Conservation (phyloP, 2,113 vertebrate species). For the Menidia beryllina region DNA sequence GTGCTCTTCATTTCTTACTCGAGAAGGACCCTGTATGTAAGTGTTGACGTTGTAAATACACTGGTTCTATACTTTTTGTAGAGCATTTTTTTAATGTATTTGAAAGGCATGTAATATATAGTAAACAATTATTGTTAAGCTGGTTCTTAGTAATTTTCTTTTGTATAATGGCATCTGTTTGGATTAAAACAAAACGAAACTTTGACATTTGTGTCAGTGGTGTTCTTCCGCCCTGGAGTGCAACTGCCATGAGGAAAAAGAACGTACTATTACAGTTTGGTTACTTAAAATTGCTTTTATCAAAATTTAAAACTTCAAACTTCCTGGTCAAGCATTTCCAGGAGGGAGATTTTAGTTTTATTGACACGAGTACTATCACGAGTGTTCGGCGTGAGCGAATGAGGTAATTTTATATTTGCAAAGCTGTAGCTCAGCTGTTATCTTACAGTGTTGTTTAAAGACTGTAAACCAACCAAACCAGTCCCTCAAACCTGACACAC, state of each 20-base stretch:
- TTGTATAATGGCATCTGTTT: constrained; percentile 87
- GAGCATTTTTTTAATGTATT: constrained; percentile 80
- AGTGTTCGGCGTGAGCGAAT: constrained; percentile 31
- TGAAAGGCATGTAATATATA: constrained; percentile 97
- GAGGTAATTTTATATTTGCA: constrained; percentile 16
- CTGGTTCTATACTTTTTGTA: constrained; percentile 82
- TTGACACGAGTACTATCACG: constrained; percentile 1
- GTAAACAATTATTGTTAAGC: constrained; percentile 90
- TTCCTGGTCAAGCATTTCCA: too few relatives aligned
- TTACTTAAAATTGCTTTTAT: too few relatives aligned
- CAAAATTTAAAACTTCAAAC: too few relatives aligned
- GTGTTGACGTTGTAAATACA: constrained; percentile 93
- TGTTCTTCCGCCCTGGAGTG: constrained; percentile 16
- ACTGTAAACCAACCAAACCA: constrained; percentile 67
- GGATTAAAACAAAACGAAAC: constrained; percentile 74
- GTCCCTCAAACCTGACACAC: constrained; percentile 71
- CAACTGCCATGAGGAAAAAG: too few relatives aligned
- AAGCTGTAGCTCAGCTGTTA: constrained; percentile 30
- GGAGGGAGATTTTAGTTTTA: too few relatives aligned
- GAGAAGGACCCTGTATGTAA: constrained; percentile 81
- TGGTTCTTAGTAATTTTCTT: constrained; percentile 93
- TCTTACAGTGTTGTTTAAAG: constrained; percentile 22
- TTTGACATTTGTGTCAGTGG: constrained; percentile 32
- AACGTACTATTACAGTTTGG: too few relatives aligned
- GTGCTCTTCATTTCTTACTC: constrained; percentile 84